Conservation (phyloP, 2,113 vertebrate genomes). For the Gasterosteus aculeatus region DNA sequence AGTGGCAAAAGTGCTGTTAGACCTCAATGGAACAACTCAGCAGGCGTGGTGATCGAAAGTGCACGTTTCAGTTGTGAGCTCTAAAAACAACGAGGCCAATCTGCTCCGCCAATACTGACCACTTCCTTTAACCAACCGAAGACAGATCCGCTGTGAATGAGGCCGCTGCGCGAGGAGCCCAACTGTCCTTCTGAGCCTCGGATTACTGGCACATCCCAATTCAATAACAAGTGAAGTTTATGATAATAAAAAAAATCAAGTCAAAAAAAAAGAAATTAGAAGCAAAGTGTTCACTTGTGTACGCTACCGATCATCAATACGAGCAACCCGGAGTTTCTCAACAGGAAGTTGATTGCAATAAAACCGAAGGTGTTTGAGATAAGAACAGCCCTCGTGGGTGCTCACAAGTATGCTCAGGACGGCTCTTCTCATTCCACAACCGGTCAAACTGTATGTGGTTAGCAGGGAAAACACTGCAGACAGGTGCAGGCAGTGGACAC, state of each 20-base stretch:
- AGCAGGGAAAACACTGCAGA: not conserved
- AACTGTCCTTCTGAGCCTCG: constrained; percentile 33
- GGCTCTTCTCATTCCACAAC: constrained; percentile 38
- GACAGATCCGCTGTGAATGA: constrained; percentile 38
- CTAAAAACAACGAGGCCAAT: constrained; percentile 59
- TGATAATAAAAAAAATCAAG: constrained; percentile 5
- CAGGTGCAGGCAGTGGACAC: constrained; percentile 7
- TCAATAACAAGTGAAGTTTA: not conserved
- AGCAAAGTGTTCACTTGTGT: constrained; percentile 34
- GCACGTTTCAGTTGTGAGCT: constrained; percentile 72
- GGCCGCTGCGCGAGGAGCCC: constrained; percentile 1
- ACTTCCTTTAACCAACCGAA: constrained; percentile 77
- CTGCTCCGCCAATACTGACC: constrained; percentile 78
- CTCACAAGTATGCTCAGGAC: constrained; percentile 12
- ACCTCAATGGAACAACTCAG: constrained; percentile 53
- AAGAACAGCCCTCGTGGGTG: constrained; percentile 42
- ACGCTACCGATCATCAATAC: constrained; percentile 31
- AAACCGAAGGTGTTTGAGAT: constrained; percentile 71
- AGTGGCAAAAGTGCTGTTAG: constrained; percentile 19
- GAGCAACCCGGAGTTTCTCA: constrained; percentile 65
- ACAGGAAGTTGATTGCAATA: constrained; percentile 74
- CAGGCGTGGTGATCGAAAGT: constrained; percentile 54
- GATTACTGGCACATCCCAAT: not conserved
- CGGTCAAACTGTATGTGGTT: constrained; percentile 29
- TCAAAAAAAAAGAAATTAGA: not conserved